Conservation (phyloP, 2,113 vertebrate species). For the Laticauda laticaudata region DNA sequence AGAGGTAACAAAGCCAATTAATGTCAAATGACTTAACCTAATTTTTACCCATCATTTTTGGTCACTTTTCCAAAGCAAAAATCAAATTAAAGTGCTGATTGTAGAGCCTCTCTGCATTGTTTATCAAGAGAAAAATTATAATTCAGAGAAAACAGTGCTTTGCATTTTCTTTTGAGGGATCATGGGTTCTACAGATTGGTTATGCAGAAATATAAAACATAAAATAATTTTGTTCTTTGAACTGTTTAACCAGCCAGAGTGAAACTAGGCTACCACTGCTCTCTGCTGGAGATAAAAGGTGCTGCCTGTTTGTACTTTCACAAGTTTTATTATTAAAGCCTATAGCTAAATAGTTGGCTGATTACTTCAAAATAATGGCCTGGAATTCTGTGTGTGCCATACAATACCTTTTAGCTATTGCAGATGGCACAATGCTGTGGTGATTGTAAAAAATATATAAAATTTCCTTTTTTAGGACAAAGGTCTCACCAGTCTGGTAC, state of each 20-base stretch:
- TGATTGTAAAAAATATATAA: not conserved
- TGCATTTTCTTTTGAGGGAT: not conserved
- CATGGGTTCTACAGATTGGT: not conserved
- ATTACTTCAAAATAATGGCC: not conserved
- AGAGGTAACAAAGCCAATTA: not conserved
- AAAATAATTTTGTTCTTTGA: not conserved
- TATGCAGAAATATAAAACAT: not conserved
- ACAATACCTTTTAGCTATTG: not conserved
- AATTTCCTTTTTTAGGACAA: not conserved
- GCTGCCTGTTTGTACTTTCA: not conserved
- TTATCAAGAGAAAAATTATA: not conserved
- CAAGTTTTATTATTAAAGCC: not conserved
- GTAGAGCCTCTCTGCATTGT: not conserved
- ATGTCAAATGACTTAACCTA: not conserved
- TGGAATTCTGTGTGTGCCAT: not conserved
- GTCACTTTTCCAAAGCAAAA: not conserved
- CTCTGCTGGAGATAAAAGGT: not conserved
- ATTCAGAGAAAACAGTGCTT: not conserved
- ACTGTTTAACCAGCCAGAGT: no score
- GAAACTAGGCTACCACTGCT: slow-evolving; percentile 1
- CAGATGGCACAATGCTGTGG: not conserved
- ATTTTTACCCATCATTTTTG: not conserved
- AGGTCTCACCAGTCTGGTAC: not conserved
- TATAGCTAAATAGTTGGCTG: not conserved
- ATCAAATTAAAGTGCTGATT: not conserved